These are phyloP conservation scores for Onychomys torridus DNA, from an alignment of 2,797 vertebrate genomes.

Conservation along the genomic window DNA sequence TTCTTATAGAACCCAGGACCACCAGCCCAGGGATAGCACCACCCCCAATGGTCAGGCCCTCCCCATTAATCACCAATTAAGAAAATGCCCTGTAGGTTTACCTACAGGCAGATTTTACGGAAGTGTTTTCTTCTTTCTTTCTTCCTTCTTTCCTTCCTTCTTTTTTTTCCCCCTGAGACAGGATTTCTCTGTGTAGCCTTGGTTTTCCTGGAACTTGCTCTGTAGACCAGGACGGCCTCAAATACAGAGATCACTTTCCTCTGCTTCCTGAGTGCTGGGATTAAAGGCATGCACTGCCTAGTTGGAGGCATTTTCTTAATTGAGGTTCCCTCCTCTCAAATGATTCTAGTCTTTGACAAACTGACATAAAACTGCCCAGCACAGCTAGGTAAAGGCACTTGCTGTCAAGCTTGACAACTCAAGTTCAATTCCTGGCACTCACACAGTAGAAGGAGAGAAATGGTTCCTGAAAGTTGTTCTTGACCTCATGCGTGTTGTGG, in stretches of 20 bases:
- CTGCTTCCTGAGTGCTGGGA: background rate
- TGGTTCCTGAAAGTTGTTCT: background rate
- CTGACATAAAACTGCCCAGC: background rate
- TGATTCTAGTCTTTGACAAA: background rate
- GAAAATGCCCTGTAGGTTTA: background rate
- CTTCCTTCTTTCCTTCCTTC: too few relatives aligned
- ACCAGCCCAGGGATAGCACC: background rate
- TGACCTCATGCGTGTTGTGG: background rate
- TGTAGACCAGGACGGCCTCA: background rate
- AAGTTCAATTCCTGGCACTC: too few relatives aligned
- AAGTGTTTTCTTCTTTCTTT: background rate
- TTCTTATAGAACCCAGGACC: background rate
- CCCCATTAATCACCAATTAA: background rate
- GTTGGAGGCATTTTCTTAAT: background rate
- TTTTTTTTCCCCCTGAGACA: background rate
- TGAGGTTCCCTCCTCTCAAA: background rate
- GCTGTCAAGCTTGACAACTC: background rate
- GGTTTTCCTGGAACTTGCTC: background rate
- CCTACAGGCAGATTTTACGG: background rate
- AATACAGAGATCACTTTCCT: background rate
- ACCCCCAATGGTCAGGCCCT: background rate
- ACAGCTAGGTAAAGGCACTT: background rate
- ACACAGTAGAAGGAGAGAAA: background rate
- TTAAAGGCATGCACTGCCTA: background rate
- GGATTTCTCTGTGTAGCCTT: background rate